Evolutionary conservation across 1,140 invertebrate species (phyloP).

Genomic region (Calosoma granatense): DNA sequence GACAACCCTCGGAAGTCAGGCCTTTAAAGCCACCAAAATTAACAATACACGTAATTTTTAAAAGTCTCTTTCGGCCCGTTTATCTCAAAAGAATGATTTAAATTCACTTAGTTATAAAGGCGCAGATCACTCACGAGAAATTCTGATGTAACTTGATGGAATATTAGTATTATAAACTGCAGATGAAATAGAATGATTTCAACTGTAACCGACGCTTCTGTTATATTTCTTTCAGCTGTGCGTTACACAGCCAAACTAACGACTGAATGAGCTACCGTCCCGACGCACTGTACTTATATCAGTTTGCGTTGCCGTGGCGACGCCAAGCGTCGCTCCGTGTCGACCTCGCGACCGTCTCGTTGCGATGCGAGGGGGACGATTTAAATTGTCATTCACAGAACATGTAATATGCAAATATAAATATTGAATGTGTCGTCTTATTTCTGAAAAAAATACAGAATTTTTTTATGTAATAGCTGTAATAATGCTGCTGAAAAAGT

Average conservation of each 20-base stretch:
- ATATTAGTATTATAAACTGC: neutral
- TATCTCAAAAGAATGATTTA: neutral
- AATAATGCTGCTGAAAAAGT: too few relatives aligned
- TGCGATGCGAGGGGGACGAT: too few relatives aligned
- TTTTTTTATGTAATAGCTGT: too few relatives aligned
- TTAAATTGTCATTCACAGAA: neutral
- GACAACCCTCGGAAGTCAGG: neutral
- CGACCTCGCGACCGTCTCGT: too few relatives aligned
- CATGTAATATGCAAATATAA: neutral
- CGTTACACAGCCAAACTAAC: too few relatives aligned
- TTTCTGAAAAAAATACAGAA: too few relatives aligned
- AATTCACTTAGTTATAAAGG: too few relatives aligned
- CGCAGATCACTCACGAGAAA: too few relatives aligned
- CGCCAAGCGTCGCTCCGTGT: slow-evolving; percentile 16
- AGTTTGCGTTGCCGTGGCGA: slow-evolving; percentile 17
- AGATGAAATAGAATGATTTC: slow-evolving; percentile 11
- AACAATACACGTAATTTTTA: slow-evolving; percentile 7
- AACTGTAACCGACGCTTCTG: neutral
- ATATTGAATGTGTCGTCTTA: too few relatives aligned
- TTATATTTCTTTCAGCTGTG: neutral
- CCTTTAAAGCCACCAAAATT: slow-evolving; percentile 5
- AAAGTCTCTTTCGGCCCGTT: neutral
- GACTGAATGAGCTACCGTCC: slow-evolving; percentile 22
- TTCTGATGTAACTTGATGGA: neutral
- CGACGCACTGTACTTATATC: slow-evolving; percentile 19